These are phyloP conservation scores for Trichomalopsis sarcophagae DNA, from an alignment of 1,140 invertebrate genomes.

Conservation along the genomic window DNA sequence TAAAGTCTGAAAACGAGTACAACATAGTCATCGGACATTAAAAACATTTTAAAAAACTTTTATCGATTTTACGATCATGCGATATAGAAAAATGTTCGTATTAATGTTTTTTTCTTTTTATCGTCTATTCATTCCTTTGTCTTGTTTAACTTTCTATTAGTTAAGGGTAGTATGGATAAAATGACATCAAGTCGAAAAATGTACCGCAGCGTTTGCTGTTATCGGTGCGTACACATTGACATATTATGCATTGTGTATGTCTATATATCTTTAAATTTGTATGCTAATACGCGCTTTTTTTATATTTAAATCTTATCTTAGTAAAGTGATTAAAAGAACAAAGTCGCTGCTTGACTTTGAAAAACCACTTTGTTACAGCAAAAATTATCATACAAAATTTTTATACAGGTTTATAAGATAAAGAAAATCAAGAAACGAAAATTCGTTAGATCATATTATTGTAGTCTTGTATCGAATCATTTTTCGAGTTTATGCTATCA, in stretches of 20 bases:
- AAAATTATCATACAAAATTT: constrained; percentile 6
- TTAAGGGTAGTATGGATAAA: constrained; percentile 37
- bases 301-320: constrained; percentile 37
- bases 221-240: constrained; percentile 19
- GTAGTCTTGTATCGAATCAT: constrained; percentile 9
- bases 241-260: constrained; percentile 34
- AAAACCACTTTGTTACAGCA: neutral
- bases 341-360: constrained; percentile 12
- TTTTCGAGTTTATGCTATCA: neutral
- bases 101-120: neutral
- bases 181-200: constrained; percentile 41
- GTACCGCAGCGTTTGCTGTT: constrained; percentile 16
- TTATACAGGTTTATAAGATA: constrained; percentile 7
- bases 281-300: constrained; percentile 24
- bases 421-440: neutral
- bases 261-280: constrained; percentile 33
- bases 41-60: constrained; percentile 27
- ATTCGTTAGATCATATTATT: neutral
- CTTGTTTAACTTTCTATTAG: constrained; percentile 15
- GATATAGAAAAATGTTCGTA: neutral
- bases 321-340: constrained; percentile 34
- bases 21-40: neutral
- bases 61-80: constrained; percentile 8
- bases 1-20: neutral
- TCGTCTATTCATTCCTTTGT: neutral